Conservation (phyloP, 2,113 vertebrate genomes). For the Brevimyrus niger region DNA sequence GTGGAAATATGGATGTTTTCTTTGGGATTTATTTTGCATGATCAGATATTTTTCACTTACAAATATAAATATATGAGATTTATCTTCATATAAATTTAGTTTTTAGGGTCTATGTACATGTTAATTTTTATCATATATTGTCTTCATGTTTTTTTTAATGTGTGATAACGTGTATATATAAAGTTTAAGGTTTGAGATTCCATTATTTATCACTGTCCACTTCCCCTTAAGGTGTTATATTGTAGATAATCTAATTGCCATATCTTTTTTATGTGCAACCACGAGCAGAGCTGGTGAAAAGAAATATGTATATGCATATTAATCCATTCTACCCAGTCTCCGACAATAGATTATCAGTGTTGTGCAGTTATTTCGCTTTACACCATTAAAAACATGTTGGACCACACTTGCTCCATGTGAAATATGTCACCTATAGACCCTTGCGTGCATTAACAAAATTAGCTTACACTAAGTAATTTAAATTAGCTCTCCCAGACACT, state of each 20-base stretch:
- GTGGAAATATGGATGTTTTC: constrained; percentile 23
- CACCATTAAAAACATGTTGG: constrained; percentile 32
- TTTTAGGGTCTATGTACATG: constrained; percentile 18
- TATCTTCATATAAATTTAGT: constrained; percentile 32
- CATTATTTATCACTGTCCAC: constrained; percentile 27
- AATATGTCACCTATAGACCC: constrained; percentile 36
- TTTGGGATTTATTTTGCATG: constrained; percentile 39
- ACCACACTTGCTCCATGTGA: constrained; percentile 41
- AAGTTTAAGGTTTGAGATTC: constrained; percentile 20
- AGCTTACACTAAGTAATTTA: background rate
- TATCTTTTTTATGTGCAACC: constrained; percentile 30
- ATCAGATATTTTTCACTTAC: constrained; percentile 38
- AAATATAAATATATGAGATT: constrained; percentile 33
- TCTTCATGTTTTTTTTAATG: constrained; percentile 22
- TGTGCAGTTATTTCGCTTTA: constrained; percentile 31
- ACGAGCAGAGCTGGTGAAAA: constrained; percentile 37
- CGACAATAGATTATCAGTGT: constrained; percentile 31
- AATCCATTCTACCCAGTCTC: constrained; percentile 22
- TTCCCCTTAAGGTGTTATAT: constrained; percentile 25
- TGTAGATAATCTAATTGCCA: constrained; percentile 30
- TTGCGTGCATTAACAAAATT: constrained; percentile 12
- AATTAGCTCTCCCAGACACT: constrained; percentile 11
- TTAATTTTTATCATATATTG: constrained; percentile 22
- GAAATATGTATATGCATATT: constrained; percentile 42
- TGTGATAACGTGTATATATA: constrained; percentile 23